These are phyloP conservation scores for Oenanthe melanoleuca DNA, from an alignment of 2,113 vertebrate genomes.

Conservation along the genomic window DNA sequence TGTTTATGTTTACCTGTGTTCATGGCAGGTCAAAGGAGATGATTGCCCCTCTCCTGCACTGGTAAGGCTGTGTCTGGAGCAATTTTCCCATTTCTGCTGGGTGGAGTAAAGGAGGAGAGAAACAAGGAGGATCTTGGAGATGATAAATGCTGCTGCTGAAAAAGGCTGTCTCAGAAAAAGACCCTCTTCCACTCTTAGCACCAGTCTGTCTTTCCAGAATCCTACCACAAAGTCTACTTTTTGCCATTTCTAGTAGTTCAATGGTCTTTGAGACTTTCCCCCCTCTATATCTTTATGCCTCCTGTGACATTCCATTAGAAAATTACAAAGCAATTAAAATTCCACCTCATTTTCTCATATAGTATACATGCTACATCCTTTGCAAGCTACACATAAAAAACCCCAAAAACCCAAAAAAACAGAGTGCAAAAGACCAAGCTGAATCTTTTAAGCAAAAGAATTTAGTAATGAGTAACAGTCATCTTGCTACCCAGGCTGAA, in stretches of 20 bases:
- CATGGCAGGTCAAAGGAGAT: too few relatives aligned
- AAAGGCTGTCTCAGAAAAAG: too few relatives aligned
- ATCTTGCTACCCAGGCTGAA: neutral
- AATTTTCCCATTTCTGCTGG: too few relatives aligned
- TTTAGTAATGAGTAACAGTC: neutral
- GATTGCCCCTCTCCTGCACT: too few relatives aligned
- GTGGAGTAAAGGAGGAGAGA: too few relatives aligned
- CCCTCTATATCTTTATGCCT: neutral
- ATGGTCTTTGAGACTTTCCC: neutral
- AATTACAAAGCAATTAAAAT: neutral
- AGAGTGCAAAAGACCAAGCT: neutral
- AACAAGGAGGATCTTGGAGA: too few relatives aligned
- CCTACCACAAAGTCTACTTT: neutral
- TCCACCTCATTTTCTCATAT: neutral
- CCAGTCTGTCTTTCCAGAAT: neutral
- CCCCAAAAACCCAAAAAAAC: too few relatives aligned
- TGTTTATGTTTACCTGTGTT: too few relatives aligned
- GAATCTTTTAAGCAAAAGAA: neutral
- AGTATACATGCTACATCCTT: neutral
- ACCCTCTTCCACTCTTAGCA: too few relatives aligned
- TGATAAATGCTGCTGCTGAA: too few relatives aligned
- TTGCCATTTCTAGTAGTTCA: neutral
- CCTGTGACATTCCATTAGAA: neutral
- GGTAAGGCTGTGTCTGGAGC: too few relatives aligned
- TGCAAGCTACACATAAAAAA: neutral